Conservation (phyloP, 2,888 invertebrate genomes). For the Acrocera orbiculus region DNA sequence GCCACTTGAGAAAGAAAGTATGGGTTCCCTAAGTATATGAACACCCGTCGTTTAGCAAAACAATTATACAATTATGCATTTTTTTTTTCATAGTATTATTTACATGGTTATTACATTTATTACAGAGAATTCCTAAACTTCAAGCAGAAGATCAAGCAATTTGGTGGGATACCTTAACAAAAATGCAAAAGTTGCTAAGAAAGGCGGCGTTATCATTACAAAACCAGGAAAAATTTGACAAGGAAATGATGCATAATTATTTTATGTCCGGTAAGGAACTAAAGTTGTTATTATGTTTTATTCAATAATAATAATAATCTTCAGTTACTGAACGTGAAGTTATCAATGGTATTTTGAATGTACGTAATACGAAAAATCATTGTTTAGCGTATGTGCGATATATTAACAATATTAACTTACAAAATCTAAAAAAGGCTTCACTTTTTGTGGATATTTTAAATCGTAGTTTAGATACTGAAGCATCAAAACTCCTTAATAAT, state of each 20-base stretch:
- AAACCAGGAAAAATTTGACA: slow-evolving; percentile 68
- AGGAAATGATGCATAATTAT: slow-evolving; percentile 91
- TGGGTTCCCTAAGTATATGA: too few species aligned
- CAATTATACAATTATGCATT: too few species aligned
- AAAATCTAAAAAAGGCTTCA: slow-evolving; percentile 83
- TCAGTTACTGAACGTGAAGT: slow-evolving; percentile 95
- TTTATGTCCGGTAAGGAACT: slow-evolving; percentile 80
- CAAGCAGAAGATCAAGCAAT: slow-evolving; percentile 92
- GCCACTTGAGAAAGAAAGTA: too few species aligned
- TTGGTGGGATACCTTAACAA: slow-evolving; percentile 95
- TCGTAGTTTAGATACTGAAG: slow-evolving; percentile 82
- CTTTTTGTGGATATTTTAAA: slow-evolving; percentile 91
- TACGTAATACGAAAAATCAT: slow-evolving; percentile 88
- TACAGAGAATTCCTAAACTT: slow-evolving; percentile 74
- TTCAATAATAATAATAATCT: slow-evolving; percentile 12
- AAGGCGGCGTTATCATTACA: slow-evolving; percentile 80
- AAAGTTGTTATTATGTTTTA: background rate
- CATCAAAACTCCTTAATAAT: slow-evolving; percentile 72
- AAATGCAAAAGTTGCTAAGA: slow-evolving; percentile 86
- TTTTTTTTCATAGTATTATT: too few species aligned
- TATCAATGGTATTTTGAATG: slow-evolving; percentile 83
- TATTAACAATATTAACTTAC: slow-evolving; percentile 93
- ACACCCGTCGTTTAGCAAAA: too few species aligned
- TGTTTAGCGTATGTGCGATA: slow-evolving; percentile 87
- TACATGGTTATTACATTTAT: too few species aligned